A percentile compares a stretch with the other conserved stretches of the same genome.
Evolutionary conservation across 1,140 invertebrate species (phyloP).

Genomic region (Ceratina calcarata): DNA sequence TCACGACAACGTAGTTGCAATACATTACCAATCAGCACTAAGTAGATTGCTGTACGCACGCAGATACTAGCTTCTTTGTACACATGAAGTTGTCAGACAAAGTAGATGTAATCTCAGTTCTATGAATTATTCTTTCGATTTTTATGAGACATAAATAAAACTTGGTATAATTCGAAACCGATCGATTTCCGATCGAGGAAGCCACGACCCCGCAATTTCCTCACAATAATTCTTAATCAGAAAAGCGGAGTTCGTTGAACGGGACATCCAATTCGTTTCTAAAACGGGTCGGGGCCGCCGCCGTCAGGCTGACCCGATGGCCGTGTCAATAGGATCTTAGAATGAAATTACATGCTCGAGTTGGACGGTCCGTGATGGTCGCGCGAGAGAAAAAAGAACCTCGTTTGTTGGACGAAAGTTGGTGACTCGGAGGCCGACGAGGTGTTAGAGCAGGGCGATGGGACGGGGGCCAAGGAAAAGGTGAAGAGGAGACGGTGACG

Average conservation of each 20-base stretch:
- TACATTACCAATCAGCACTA: conserved; percentile 8
- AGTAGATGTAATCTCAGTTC: no score
- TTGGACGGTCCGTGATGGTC: conserved; percentile 2
- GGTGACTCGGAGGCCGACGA: conserved; percentile 28
- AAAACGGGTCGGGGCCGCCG: neutral
- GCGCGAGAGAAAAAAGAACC: conserved; percentile 20
- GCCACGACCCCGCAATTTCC: no score
- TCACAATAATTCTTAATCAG: no score
- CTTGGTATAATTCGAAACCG: no score
- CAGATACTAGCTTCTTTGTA: no score
- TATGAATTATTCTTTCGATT: no score
- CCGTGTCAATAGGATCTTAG: conserved; percentile 22
- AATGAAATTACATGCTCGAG: conserved; percentile 36
- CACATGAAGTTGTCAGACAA: no score
- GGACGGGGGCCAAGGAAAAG: conserved; percentile 47
- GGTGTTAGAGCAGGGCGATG: conserved; percentile 46
- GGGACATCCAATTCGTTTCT: conserved; percentile 22
- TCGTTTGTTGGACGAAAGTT: conserved; percentile 48
- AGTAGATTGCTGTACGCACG: neutral
- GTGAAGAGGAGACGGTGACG: conserved; percentile 49
- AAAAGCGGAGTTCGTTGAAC: neutral
- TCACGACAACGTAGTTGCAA: neutral
- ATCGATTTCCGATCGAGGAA: no score
- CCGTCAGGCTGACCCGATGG: neutral
- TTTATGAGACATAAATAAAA: no score